A percentile compares a stretch with the other conserved stretches of the same genome.
Evolutionary conservation across 2,888 invertebrate species (phyloP).

Genomic region (Ceriagrion tenellum): DNA sequence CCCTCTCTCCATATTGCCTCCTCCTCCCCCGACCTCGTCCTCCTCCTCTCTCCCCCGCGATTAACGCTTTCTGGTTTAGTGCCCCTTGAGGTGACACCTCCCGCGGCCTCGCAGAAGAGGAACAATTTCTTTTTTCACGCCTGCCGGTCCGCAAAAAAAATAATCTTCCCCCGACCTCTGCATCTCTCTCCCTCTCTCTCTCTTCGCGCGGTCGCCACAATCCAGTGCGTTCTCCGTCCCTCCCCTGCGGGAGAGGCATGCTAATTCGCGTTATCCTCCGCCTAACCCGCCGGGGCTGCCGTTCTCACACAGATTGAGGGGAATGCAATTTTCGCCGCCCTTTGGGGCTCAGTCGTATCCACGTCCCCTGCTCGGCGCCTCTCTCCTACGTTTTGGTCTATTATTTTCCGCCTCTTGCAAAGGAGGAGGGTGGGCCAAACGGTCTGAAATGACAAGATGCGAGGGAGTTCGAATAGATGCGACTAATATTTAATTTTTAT

Average conservation of each 20-base stretch:
- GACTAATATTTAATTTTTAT: too few relatives aligned
- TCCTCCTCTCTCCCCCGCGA: background rate
- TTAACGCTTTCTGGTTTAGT: conserved; percentile 15
- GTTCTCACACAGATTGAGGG: conserved; percentile 48
- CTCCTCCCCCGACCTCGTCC: background rate
- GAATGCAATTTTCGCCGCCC: conserved; percentile 33
- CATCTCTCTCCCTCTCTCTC: background rate
- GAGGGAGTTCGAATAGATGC: too few relatives aligned
- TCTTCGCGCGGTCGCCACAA: background rate
- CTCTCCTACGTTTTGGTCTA: too few relatives aligned
- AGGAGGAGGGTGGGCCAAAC: too few relatives aligned
- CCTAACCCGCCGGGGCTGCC: background rate
- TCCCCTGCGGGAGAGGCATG: conserved; percentile 14
- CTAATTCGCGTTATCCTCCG: background rate
- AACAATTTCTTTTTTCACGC: background rate
- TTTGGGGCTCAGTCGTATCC: background rate
- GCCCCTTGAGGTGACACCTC: background rate
- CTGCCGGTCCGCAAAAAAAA: background rate
- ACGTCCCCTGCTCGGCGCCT: too few relatives aligned
- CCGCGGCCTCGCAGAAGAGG: background rate
- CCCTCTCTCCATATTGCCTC: background rate
- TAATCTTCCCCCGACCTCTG: too few relatives aligned
- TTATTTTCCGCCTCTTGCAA: too few relatives aligned
- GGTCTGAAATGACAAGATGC: too few relatives aligned
- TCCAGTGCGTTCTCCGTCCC: background rate